Evolutionary conservation across 2,113 vertebrate species (phyloP), one percentile per base, ranked within the genome.

Genomic region (Pelecanoides urinatrix): DNA sequence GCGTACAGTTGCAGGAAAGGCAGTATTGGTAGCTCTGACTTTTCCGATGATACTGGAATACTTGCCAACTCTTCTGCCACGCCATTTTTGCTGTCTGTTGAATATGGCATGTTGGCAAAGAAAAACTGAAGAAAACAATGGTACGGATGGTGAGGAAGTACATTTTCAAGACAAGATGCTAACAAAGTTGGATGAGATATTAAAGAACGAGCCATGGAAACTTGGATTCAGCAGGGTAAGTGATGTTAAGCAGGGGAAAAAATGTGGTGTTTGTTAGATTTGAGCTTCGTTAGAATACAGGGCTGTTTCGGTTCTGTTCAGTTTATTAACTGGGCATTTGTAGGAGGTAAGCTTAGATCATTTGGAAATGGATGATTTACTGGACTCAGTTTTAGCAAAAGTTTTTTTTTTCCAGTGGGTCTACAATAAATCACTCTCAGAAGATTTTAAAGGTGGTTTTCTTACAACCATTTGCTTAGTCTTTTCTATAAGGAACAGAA

Each of bases 151-250:
- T 53, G 68, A 92, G 83, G 27, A 47, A 36, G 26, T 25, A 22
- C 3, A 17, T 70, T 76, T 29, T 67, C 49, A 74, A 88, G 49
- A 66, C 7, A 6, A 30, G 16, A 32, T 91, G 18, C 59, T 97
- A 53, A 45, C 40, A 81, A 40, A 72, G 27, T 71, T 98, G 93
- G 92, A 98, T 86, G 59, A 88, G 19, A 96, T 98, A 63, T 95
- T 98, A 84, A 59, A 80, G 53, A 82, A 94, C 10, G 82, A 97
- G 16, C 98, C 98, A 3, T 98, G 98, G 98, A 98, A 98, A 80
- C 97, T 98, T 91, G 98, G 98, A 89, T 98, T 98, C 97, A 94
- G 90, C 59, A 96, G 53, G 88, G 98, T 98, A 94, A 98, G 98
- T 96, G 92, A 70, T 23, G 65, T 68, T 63, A 75, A 25, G 18